Conservation (phyloP, 2,113 vertebrate genomes). For the Catharus fuscescens region DNA sequence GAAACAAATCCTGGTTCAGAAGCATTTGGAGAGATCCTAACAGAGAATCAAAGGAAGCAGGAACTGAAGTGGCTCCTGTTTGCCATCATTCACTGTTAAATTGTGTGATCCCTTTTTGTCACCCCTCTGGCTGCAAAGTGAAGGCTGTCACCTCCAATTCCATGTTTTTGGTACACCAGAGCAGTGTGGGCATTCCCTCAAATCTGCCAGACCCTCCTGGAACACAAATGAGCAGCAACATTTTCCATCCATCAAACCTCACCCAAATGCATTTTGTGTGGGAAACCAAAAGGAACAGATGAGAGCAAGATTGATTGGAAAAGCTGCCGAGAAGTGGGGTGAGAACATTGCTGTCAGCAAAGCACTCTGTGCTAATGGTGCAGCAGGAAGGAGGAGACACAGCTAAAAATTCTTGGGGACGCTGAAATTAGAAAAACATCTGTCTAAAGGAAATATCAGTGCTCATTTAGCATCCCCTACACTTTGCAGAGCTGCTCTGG, state of each 20-base stretch:
- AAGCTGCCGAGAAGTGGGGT: slow-evolving; percentile 19
- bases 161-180: background rate
- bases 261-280: background rate
- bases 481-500: background rate
- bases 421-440: slow-evolving; percentile 18
- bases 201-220: background rate
- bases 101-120: background rate
- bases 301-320: slow-evolving; percentile 42
- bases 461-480: background rate
- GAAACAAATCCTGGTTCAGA: background rate
- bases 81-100: background rate
- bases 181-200: background rate
- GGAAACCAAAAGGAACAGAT: slow-evolving; percentile 34
- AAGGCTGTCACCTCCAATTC: background rate
- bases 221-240: slow-evolving; percentile 25
- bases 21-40: background rate
- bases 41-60: background rate
- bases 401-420: background rate
- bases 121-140: background rate
- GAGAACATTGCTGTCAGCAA: slow-evolving; percentile 22
- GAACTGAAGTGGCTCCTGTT: background rate
- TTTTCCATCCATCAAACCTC: slow-evolving; percentile 47
- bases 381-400: background rate
- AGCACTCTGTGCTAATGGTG: background rate
- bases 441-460: background rate